Evolutionary conservation across 2,888 invertebrate species (phyloP).

Genomic region (Drosophila mimetica): DNA sequence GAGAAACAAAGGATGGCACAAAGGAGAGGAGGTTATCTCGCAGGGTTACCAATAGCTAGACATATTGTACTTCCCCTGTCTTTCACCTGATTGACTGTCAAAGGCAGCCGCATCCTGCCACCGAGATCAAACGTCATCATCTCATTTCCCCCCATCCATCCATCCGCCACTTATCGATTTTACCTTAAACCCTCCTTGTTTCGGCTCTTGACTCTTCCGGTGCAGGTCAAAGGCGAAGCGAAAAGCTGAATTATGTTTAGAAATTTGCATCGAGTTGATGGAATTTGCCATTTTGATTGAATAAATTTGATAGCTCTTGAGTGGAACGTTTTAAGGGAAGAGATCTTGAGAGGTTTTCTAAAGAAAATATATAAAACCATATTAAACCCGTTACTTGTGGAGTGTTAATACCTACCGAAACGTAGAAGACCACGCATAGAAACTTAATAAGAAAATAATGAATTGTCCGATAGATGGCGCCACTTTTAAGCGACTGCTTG

Average conservation of each 20-base stretch:
- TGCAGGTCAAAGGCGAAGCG: not conserved
- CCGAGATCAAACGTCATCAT: conserved; percentile 14
- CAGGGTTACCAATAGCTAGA: conserved; percentile 12
- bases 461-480: no score
- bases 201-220: not conserved
- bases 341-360: not conserved
- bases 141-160: conserved; percentile 2
- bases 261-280: conserved; percentile 6
- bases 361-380: no score
- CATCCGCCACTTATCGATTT: conserved; percentile 29
- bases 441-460: no score
- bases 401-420: no score
- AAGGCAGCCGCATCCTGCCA: conserved; percentile 24
- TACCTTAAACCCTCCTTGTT: conserved; percentile 1
- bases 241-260: conserved; percentile 26
- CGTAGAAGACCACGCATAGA: no score
- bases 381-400: no score
- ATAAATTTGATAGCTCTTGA: not conserved
- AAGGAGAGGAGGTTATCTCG: not conserved
- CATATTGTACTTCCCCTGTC: conserved; percentile 32
- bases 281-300: conserved; percentile 8
- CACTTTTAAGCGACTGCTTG: no score
- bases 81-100: conserved; percentile 49
- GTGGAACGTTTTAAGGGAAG: not conserved
- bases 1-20: not conserved